Base-by-base conservation (phyloP, 2,797 vertebrate genomes). In the Acropternis orthonyx region DNA sequence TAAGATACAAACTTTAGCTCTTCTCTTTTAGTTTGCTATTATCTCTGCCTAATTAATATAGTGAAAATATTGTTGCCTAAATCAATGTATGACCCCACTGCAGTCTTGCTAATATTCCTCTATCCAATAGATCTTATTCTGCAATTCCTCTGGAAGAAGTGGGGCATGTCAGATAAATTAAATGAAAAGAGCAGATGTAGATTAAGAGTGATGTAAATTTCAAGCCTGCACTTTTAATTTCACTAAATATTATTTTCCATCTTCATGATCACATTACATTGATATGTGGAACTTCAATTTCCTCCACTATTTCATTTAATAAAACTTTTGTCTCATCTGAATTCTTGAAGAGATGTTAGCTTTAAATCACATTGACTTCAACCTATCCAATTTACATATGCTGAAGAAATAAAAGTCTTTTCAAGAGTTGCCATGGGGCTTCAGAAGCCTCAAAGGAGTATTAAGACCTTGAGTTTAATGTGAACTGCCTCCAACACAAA, bases 341-440 rank as follows among this genome's bases (percentile, higher is more conserved):
- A 96, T 91, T 97, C 88, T 97, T 95, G 97, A 97, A 95, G 95
- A 96, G 96, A 97, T 96, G 95, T 96, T 97, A 96, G 92, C 94
- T 97, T 97, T 98, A 98, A 98, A 98, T 97, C 97, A 97, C 95
- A 96, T 68, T 97, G 97, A 97, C 96, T 97, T 97, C 75, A 88
- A 52, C 90, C 96, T 96, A 93, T 79, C 93, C 94, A 97, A 97
- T 98, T 98, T 98, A 97, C 97, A 97, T 97, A 97, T 95, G 95
- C 96, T 96, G 95, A 96, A 97, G 97, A 97, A 97, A 98, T 97
- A 97, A 97, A 98, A 97, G 94, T 74, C 95, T 97, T 97, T 97
- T 97, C 95, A 96, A 97, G 95, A 97, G 97, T 97, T 96, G 96
- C 97, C 95, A 87, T 78, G 90, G 94, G 95, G 96, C 88, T 96